These are phyloP conservation scores for Anadara kagoshimensis DNA, from an alignment of 1,140 invertebrate genomes.

Conservation along the genomic window DNA sequence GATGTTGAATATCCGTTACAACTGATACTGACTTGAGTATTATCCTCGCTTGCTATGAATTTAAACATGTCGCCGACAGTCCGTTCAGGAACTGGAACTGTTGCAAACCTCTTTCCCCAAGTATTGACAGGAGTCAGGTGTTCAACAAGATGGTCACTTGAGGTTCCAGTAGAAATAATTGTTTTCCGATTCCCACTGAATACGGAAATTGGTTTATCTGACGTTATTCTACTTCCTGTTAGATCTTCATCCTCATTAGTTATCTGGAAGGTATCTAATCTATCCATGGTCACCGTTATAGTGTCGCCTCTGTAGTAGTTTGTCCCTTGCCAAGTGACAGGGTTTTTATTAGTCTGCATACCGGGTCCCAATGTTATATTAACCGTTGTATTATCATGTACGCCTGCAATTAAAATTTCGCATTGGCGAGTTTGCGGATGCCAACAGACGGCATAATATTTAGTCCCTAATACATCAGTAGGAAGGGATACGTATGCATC, in stretches of 20 bases:
- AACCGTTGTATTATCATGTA: conserved; percentile 29
- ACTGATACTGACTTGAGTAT: conserved; percentile 37
- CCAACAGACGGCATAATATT: conserved; percentile 43
- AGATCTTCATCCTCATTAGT: conserved; percentile 47
- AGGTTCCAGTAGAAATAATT: conserved; percentile 28
- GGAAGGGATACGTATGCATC: conserved; percentile 41
- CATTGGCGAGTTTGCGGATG: conserved; percentile 26
- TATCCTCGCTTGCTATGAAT: conserved; percentile 50
- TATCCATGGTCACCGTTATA: conserved; percentile 35
- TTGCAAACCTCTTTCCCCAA: conserved; percentile 60
- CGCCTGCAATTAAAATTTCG: conserved; percentile 42
- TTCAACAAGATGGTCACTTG: conserved; percentile 59
- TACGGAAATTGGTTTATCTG: conserved; percentile 50
- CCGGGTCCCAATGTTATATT: conserved; percentile 20
- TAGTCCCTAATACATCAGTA: conserved; percentile 29
- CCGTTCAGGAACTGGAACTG: conserved; percentile 47
- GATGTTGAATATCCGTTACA: background rate
- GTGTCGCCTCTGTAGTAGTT: conserved; percentile 43
- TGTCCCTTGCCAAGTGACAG: conserved; percentile 34
- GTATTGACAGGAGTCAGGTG: conserved; percentile 57
- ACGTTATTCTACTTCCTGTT: conserved; percentile 49
- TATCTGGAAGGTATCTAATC: conserved; percentile 52
- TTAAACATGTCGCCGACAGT: conserved; percentile 51
- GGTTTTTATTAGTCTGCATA: background rate
- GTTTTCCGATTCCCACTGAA: conserved; percentile 58